Conservation (phyloP, 2,888 invertebrate genomes). For the Drosophila pegasa region DNA sequence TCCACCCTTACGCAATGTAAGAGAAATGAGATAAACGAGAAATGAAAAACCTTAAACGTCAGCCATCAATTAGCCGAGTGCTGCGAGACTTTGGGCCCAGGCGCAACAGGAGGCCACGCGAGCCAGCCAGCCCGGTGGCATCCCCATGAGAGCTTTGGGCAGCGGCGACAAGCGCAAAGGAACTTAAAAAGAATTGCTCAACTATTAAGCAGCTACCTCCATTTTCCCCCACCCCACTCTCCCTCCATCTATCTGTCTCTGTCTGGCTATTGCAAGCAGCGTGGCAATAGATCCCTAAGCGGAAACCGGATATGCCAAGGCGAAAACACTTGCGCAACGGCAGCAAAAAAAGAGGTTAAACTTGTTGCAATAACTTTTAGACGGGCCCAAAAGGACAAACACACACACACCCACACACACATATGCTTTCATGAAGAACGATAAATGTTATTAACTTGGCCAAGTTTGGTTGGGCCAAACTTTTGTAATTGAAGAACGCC, state of each 20-base stretch:
- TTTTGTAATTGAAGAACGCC: slow-evolving; percentile 74
- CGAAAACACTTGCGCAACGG: slow-evolving; percentile 31
- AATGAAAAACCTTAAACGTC: slow-evolving; percentile 15
- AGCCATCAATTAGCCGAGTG: slow-evolving; percentile 35
- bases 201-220: slow-evolving; percentile 52
- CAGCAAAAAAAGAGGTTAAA: slow-evolving; percentile 59
- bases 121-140: slow-evolving; percentile 3
- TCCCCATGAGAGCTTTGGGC: slow-evolving; percentile 29
- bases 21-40: neutral
- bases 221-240: neutral
- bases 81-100: slow-evolving; percentile 6
- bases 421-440: slow-evolving; percentile 64
- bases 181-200: slow-evolving; percentile 56
- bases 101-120: slow-evolving; percentile 24
- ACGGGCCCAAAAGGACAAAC: slow-evolving; percentile 38
- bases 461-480: slow-evolving; percentile 57
- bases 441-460: slow-evolving; percentile 75
- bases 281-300: slow-evolving; percentile 42
- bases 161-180: slow-evolving; percentile 32
- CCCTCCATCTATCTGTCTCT: slow-evolving; percentile 3
- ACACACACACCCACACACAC: slow-evolving; percentile 7
- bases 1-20: neutral
- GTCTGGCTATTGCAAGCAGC: slow-evolving; percentile 8
- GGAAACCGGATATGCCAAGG: slow-evolving; percentile 54
- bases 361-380: slow-evolving; percentile 73